Evolutionary conservation across 2,113 vertebrate species (phyloP).

Genomic region (Actenoides hombroni): DNA sequence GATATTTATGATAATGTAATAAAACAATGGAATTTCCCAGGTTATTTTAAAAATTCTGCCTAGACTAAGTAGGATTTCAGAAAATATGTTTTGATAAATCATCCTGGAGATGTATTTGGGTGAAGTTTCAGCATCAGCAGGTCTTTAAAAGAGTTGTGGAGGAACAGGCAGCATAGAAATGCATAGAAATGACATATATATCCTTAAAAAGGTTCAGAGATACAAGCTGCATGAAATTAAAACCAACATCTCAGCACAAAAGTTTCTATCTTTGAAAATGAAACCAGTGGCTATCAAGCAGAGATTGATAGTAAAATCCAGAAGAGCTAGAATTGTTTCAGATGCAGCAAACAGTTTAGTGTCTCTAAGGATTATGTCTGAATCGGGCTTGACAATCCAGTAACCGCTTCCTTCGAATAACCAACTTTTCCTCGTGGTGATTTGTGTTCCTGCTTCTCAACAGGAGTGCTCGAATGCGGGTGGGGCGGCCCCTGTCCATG

Average conservation of each 20-base stretch:
- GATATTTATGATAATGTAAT: background rate
- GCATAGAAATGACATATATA: background rate
- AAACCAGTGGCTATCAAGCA: background rate
- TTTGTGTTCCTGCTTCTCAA: fast-evolving
- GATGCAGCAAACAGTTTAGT: background rate
- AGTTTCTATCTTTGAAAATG: fast-evolving
- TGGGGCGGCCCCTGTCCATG: background rate
- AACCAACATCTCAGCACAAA: background rate
- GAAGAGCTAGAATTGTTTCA: background rate
- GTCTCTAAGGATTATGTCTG: background rate
- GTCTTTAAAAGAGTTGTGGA: background rate
- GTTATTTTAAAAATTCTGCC: background rate
- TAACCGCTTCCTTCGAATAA: background rate
- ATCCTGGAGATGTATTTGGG: background rate
- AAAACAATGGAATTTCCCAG: background rate
- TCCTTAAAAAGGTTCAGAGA: background rate
- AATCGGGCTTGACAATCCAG: background rate
- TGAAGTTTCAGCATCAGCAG: background rate
- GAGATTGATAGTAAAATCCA: background rate
- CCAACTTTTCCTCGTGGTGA: fast-evolving
- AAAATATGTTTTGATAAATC: background rate
- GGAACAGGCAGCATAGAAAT: background rate
- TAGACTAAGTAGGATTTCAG: background rate
- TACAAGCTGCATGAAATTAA: background rate
- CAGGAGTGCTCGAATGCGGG: fast-evolving